A percentile compares a stretch with the other conserved stretches of the same genome.
phyloP scores from a whole-genome alignment of 2,797 vertebrate species.

The Diceros bicornis region DNA sequence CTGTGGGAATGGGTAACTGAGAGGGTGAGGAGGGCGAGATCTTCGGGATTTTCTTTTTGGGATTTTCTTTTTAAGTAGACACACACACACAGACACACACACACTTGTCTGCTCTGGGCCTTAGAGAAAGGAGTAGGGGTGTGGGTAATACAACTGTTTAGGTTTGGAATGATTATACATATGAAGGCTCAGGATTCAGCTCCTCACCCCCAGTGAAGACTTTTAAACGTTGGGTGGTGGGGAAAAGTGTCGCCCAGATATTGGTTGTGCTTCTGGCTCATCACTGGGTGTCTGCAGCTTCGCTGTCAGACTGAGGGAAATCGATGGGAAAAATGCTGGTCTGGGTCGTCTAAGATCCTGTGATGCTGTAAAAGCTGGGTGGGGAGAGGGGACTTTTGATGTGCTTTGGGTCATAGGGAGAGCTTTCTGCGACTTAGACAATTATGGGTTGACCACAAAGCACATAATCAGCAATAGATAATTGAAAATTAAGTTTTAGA shows the following conservation, averaged over 20 bases:
- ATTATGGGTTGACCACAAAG: neutral
- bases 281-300: neutral
- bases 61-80: neutral
- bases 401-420: neutral
- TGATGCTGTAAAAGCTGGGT: neutral
- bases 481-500: slow-evolving; percentile 42
- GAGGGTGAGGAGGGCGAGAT: neutral
- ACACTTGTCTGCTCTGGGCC: neutral
- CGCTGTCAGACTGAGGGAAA: neutral
- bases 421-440: neutral
- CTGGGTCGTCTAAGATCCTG: neutral
- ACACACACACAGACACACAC: neutral
- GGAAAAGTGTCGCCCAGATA: neutral
- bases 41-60: neutral
- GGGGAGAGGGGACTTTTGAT: neutral
- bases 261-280: neutral
- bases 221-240: neutral
- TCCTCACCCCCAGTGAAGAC: neutral
- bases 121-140: neutral
- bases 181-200: neutral
- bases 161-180: neutral
- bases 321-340: neutral
- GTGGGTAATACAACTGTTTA: neutral
- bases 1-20: neutral
- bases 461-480: neutral